These are phyloP conservation scores for Ispidina lecontei DNA, from an alignment of 2,797 vertebrate species.

Conservation along the genomic window DNA sequence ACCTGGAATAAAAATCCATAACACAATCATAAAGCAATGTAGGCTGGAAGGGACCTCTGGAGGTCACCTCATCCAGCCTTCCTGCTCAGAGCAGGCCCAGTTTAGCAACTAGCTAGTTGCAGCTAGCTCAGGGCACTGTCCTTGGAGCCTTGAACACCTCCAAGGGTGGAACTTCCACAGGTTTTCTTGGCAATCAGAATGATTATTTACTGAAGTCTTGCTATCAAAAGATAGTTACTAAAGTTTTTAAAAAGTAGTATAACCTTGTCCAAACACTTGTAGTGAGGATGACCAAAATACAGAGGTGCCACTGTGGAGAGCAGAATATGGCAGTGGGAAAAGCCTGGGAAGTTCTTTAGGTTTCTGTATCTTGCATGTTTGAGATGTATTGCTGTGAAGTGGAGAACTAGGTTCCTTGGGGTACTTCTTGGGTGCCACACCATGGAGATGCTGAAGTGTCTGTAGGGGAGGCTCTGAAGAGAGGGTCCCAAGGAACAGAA, in stretches of 20 bases:
- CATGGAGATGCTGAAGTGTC: not conserved
- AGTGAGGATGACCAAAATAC: not conserved
- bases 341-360: not conserved
- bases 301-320: rapidly evolving
- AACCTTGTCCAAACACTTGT: not conserved
- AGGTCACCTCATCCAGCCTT: not conserved
- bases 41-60: not conserved
- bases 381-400: not conserved
- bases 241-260: not conserved
- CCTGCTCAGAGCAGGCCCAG: not conserved
- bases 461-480: not conserved
- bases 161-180: not conserved
- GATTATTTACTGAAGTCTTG: not conserved
- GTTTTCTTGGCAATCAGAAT: not conserved
- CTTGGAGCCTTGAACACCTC: not conserved
- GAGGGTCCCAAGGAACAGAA: not conserved
- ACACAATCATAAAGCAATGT: not conserved
- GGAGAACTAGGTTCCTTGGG: not conserved
- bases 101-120: not conserved
- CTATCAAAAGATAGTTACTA: not conserved
- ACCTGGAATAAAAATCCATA: not conserved
- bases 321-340: not conserved
- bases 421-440: not conserved
- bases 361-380: not conserved
- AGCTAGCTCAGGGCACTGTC: not conserved